A percentile compares a stretch with the other conserved stretches of the same genome.
phyloP scores from a whole-genome alignment of 2,113 vertebrate genomes.

The Tylochromis polylepis region DNA sequence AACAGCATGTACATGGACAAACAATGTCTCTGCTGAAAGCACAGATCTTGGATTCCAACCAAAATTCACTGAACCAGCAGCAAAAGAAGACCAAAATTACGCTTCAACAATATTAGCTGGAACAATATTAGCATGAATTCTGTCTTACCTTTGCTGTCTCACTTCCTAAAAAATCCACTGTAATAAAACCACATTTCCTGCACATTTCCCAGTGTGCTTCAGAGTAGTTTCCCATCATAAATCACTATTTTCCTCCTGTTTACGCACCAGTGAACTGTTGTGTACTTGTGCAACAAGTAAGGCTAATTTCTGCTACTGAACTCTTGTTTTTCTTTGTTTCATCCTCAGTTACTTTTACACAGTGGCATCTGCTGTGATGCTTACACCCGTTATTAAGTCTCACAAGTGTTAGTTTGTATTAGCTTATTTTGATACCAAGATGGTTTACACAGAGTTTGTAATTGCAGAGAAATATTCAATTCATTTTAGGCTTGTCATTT shows the following conservation, averaged over 20 bases:
- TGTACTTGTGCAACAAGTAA: neutral
- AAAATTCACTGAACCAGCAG: neutral
- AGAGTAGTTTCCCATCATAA: neutral
- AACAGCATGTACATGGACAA: neutral
- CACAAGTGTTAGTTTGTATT: accelerated
- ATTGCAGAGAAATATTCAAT: neutral
- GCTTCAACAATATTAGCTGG: neutral
- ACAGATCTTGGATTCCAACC: neutral
- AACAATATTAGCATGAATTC: neutral
- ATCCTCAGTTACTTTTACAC: neutral
- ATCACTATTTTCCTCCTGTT: neutral
- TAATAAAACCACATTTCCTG: neutral
- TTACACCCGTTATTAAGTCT: neutral
- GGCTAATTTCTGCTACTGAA: neutral
- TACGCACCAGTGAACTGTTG: neutral
- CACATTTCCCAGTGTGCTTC: neutral
- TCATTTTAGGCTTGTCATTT: neutral
- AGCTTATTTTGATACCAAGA: neutral
- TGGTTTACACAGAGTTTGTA: neutral
- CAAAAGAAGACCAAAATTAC: neutral
- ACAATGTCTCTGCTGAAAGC: neutral
- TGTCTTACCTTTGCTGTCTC: neutral
- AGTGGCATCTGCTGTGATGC: neutral
- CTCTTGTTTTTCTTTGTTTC: neutral
- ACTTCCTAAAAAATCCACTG: neutral